Conservation (phyloP, 2,888 invertebrate species). For the Sinodicranocentrus sp. region DNA sequence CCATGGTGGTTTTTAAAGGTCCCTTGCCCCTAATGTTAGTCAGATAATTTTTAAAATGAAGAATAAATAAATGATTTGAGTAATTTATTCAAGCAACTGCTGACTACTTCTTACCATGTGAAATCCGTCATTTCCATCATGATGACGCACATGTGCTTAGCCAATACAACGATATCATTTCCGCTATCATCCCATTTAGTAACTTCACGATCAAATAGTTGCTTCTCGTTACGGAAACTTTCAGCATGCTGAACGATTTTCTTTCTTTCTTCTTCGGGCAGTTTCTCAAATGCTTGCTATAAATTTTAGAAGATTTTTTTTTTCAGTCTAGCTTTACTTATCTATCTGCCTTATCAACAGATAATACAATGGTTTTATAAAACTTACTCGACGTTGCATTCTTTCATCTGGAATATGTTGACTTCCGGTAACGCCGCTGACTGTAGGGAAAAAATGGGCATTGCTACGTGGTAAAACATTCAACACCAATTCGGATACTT, state of each 20-base stretch:
- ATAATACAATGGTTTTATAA: conserved; percentile 3
- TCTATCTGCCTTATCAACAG: neutral
- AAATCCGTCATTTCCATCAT: conserved; percentile 99
- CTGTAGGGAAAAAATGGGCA: conserved; percentile 18
- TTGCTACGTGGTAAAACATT: conserved; percentile 3
- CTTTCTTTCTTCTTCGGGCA: conserved; percentile 98
- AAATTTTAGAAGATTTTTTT: neutral
- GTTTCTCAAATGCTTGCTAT: conserved; percentile 95
- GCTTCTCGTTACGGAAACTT: conserved; percentile 95
- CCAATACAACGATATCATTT: conserved; percentile 97
- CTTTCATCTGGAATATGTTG: conserved; percentile 67
- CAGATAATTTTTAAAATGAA: neutral
- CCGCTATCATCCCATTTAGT: conserved; percentile 99
- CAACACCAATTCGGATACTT: neutral
- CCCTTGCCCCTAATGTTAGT: conserved; percentile 80
- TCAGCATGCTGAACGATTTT: conserved; percentile 96
- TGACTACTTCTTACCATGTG: conserved; percentile 92
- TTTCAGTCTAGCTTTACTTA: neutral
- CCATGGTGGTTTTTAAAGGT: conserved; percentile 82
- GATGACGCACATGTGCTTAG: conserved; percentile 92
- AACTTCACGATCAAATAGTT: conserved; percentile 98
- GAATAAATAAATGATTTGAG: neutral
- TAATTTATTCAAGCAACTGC: neutral
- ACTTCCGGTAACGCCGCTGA: conserved; percentile 57
- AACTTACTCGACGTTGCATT: conserved; percentile 62